Evolutionary conservation across 1,140 invertebrate species (phyloP).

Genomic region (Octopus bimaculoides): DNA sequence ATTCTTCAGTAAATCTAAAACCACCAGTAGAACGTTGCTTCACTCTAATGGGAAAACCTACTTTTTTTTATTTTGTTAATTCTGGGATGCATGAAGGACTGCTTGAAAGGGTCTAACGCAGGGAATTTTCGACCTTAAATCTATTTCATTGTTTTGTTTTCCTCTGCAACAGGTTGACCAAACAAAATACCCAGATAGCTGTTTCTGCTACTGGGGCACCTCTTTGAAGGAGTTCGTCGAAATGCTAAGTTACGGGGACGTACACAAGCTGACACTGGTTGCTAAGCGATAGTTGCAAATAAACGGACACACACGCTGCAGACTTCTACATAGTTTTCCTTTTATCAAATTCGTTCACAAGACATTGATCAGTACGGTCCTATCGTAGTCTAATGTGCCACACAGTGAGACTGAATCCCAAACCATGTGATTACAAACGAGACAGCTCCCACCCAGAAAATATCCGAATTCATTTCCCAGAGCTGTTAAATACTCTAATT

Average conservation of each 20-base stretch:
- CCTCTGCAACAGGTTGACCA: not conserved
- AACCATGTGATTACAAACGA: not conserved
- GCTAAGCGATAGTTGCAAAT: not conserved
- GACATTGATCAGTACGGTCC: not conserved
- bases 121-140: not conserved
- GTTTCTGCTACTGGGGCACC: not conserved
- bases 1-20: not conserved
- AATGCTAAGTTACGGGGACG: too few relatives aligned
- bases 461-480: slow-evolving; percentile 4
- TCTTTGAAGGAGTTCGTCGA: too few relatives aligned
- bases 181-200: not conserved
- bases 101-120: slow-evolving; percentile 7
- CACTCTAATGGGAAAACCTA: not conserved
- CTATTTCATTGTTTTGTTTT: slow-evolving; percentile 7
- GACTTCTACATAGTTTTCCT: not conserved
- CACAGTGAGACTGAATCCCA: not conserved
- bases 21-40: not conserved
- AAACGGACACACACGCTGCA: not conserved
- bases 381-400: not conserved
- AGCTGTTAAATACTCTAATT: slow-evolving; percentile 1
- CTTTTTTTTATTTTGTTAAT: slow-evolving; percentile 1
- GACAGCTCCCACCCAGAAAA: not conserved
- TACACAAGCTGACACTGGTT: too few relatives aligned
- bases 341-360: not conserved
- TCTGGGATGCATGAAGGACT: not conserved